phyloP scores from a whole-genome alignment of 2,797 vertebrate genomes.

The Acrossocheilus fasciatus region DNA sequence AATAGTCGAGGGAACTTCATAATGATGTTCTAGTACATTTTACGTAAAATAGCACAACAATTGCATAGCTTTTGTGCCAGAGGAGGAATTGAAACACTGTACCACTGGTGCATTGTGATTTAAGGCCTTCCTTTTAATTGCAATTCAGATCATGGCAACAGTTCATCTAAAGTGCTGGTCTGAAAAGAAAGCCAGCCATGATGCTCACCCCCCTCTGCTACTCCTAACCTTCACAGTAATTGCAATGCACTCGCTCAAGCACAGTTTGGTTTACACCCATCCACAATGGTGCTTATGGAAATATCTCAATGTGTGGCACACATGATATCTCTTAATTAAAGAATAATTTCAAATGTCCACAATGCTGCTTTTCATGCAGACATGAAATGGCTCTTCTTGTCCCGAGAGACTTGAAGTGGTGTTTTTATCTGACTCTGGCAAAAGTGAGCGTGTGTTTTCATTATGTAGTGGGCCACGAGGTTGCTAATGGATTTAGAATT shows the following conservation, averaged over 20 bases:
- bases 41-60: not conserved
- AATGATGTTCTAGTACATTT: not conserved
- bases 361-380: constrained; percentile 69
- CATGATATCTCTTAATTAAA: constrained; percentile 78
- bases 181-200: constrained; percentile 48
- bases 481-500: constrained; percentile 85
- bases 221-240: constrained; percentile 51
- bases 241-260: constrained; percentile 41
- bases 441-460: constrained; percentile 80
- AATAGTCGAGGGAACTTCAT: not conserved
- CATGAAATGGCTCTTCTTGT: constrained; percentile 75
- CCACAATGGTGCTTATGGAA: constrained; percentile 54
- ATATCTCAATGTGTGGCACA: constrained; percentile 58
- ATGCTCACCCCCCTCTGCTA: constrained; percentile 33
- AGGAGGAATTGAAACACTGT: not conserved
- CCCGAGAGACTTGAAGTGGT: constrained; percentile 81
- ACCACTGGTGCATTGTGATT: not conserved
- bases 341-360: constrained; percentile 74
- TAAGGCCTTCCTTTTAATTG: constrained; percentile 10
- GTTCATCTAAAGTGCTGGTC: constrained; percentile 32
- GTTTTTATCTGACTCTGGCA: constrained; percentile 79
- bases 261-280: constrained; percentile 56
- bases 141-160: constrained; percentile 31
- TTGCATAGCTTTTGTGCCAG: not conserved
- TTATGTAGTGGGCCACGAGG: constrained; percentile 77